Percentiles rank a stretch among this genome's conserved stretches.
These are phyloP conservation scores for Abrostola tripartita DNA, from an alignment of 2,888 invertebrate genomes.

Conservation along the genomic window DNA sequence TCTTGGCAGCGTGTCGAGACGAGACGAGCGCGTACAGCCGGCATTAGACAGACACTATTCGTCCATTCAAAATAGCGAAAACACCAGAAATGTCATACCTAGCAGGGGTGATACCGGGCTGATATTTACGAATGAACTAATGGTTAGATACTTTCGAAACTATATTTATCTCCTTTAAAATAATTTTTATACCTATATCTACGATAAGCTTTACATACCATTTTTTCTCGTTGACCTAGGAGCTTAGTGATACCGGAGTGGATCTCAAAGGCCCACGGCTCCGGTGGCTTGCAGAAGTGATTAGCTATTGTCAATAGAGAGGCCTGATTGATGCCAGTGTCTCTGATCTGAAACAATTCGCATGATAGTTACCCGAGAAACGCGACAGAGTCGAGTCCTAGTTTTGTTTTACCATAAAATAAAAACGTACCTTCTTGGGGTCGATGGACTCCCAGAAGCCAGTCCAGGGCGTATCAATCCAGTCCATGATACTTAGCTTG, in stretches of 20 bases:
- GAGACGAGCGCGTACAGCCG: too few relatives aligned
- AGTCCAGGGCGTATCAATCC: slow-evolving; percentile 99
- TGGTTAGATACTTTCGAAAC: too few relatives aligned
- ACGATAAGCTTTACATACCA: slow-evolving; percentile 61
- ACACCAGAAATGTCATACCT: too few relatives aligned
- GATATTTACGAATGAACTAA: too few relatives aligned
- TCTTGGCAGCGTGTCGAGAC: too few relatives aligned
- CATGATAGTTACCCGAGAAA: background rate
- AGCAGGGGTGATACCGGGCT: too few relatives aligned
- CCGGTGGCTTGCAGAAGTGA: slow-evolving; percentile 78
- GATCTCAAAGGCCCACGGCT: slow-evolving; percentile 79
- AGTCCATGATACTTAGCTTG: slow-evolving; percentile 93
- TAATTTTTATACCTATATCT: too few relatives aligned
- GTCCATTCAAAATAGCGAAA: too few relatives aligned
- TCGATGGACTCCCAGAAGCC: slow-evolving; percentile 95
- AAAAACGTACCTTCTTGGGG: slow-evolving; percentile 89
- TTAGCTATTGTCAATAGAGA: slow-evolving; percentile 73
- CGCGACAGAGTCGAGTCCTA: background rate
- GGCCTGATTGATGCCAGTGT: slow-evolving; percentile 73
- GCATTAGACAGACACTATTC: too few relatives aligned
- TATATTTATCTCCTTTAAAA: too few relatives aligned
- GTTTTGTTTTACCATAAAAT: background rate
- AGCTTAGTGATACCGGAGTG: slow-evolving; percentile 79
- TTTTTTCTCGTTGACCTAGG: slow-evolving; percentile 71
- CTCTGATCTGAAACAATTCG: slow-evolving; percentile 64